Conservation (phyloP, 2,888 invertebrate species). For the Lomographa bimaculata region DNA sequence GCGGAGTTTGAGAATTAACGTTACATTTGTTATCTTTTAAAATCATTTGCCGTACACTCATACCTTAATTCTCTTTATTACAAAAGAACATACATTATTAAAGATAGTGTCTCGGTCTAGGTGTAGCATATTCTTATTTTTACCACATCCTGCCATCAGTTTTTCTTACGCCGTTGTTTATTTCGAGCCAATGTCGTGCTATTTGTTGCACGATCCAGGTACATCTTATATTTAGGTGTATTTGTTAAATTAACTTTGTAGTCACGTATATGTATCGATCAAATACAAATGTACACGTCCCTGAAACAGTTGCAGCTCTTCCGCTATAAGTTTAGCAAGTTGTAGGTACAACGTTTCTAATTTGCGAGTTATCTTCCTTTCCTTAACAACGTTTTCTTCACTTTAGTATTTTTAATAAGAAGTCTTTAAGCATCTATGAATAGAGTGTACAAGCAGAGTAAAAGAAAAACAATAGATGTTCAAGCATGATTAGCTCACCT, state of each 20-base stretch:
- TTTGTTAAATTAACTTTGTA: conserved; percentile 14
- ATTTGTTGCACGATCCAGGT: conserved; percentile 36
- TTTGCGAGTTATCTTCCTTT: no score
- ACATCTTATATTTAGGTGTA: conserved; percentile 6
- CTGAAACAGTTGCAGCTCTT: not conserved
- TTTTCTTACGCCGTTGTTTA: conserved; percentile 40
- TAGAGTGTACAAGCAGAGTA: conserved; percentile 6
- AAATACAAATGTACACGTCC: not conserved
- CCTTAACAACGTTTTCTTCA: no score
- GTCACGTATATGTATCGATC: conserved; percentile 9
- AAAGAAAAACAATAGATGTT: conserved; percentile 19
- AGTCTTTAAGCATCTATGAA: no score
- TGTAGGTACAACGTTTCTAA: not conserved
- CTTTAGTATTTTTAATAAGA: no score
- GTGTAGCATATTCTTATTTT: conserved; percentile 45
- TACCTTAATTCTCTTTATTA: no score
- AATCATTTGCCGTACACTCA: no score
- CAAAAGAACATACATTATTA: conserved; percentile 30
- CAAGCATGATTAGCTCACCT: conserved; percentile 18
- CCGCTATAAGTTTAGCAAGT: not conserved
- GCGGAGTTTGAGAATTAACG: conserved; percentile 13
- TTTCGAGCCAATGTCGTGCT: conserved; percentile 42
- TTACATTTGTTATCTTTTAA: conserved; percentile 26
- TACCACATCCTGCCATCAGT: conserved; percentile 50
- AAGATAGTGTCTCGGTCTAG: conserved; percentile 36